Evolutionary conservation across 2,888 invertebrate species (phyloP), one percentile per base, ranked within the genome.

Genomic region (Drosophila diplacantha): DNA sequence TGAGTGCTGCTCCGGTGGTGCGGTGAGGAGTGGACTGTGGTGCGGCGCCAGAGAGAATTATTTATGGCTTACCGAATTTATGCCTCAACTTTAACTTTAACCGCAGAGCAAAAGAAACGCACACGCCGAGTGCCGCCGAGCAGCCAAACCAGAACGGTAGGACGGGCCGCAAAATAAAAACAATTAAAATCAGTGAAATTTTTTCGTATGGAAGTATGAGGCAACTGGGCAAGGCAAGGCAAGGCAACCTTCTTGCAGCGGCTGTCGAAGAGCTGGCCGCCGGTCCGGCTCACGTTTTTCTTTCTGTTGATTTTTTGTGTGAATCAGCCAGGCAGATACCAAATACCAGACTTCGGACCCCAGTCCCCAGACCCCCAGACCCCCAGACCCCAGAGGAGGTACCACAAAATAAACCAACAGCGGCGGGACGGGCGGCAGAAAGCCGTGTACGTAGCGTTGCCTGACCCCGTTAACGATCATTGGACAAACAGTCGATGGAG

Each of bases 11-110:
- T 41, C 16, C 14, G 24, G 14, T 14, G 22, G 22, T 37, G 54
- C 35, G 26, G 31, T 22, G 26, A 24, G 50, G 37, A 37, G 29
- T 32, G 51, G 29, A 56, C 41, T 57, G 44, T 46, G 59, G 38
- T 58, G 60, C 71, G 75, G 60, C 56, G 62, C 65, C 43, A 56
- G 57, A 81, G 70, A 81, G 76, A 83, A 82, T 76, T 76, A 75
- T 80, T 83, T 81, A 82, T 80, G 76, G 73, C 68, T 78, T 74
- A 75, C 74, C 69, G 70, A 76, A 76, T 76, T 72, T 74, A 71
- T 81, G 69, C 60, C 73, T 81, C 71, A 79, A 74, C 71, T 70
- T 79, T 71, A 76, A 74, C 73, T 67, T 81, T 72, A 78, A 75
- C 75, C 77, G 77, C 74, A 69, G 35, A 61, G 55, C 60, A 53